Evolutionary conservation across 2,888 invertebrate genomes (phyloP), one percentile per base, ranked within the genome.

Genomic region (Zeuzera pyrina): DNA sequence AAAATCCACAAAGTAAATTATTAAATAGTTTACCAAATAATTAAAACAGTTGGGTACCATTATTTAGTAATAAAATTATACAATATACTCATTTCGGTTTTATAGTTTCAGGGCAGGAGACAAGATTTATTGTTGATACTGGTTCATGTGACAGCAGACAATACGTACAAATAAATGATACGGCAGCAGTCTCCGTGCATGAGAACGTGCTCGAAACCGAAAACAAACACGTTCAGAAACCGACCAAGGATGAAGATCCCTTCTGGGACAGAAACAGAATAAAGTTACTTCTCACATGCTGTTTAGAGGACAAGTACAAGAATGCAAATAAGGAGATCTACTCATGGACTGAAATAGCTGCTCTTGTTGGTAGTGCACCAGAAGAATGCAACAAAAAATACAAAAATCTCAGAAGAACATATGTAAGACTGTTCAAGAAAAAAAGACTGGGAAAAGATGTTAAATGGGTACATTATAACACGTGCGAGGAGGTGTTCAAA

Each of bases 261-360:
- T 76, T 77, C 38, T 83, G 83, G 83, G 72, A 77, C 25, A 53
- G 66, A 39, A 63, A 58, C 35, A 78, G 71, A 63, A 61, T 77
- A 6, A 73, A 67, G 43, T 32, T 60, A 13, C 51, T 83, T 2
- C 65, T 83, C 1, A 63, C 63, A 14, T 42, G 78, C 5, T 76
- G 77, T 38, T 43, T 70, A 16, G 69, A 78, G 30, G 59, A 61
- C 28, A 61, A 53, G 39, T 62, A 57, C 28, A 67, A 55, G 42
- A 42, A 38, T 19, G 30, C 34, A 4, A 57, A 52, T 33, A 67
- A 61, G 49, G 42, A 44, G 2, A 16, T 67, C 2, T 14, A 6
- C n/a, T 6, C 13, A 11, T 73, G 76, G 65, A 51, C 62, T 29
- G 67, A 74, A 41, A 67, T 81, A 23, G 62, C 74, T 8, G 34